Evolutionary conservation across 2,888 invertebrate species (phyloP).

Genomic region (Hedychridium roseum): DNA sequence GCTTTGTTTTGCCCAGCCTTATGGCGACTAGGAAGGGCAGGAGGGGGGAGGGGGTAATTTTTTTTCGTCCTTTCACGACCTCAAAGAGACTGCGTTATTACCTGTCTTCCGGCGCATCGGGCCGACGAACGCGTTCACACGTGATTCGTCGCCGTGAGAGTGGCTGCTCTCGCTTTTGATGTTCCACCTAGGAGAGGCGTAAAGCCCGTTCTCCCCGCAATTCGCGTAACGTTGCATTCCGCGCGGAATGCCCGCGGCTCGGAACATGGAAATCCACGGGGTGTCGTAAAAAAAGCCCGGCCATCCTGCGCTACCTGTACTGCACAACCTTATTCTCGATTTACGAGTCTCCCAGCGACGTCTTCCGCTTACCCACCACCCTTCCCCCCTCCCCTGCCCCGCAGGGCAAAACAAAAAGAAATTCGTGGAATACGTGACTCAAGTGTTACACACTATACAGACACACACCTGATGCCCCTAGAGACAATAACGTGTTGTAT

Average conservation of each 20-base stretch:
- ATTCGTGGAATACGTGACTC: no score
- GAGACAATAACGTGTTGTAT: no score
- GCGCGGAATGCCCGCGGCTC: not conserved
- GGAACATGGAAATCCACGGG: constrained; percentile 2
- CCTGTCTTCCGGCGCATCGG: constrained; percentile 1
- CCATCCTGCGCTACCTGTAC: no score
- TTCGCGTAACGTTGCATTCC: constrained; percentile 2
- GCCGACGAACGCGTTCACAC: constrained; percentile 1
- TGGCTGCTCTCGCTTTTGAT: constrained; percentile 4
- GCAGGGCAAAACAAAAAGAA: no score
- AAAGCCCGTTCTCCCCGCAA: not conserved
- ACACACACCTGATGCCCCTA: no score
- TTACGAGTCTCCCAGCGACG: no score
- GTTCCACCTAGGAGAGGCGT: not conserved
- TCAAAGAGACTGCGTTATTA: not conserved
- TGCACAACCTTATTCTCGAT: no score
- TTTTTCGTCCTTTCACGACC: not conserved
- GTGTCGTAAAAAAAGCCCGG: not conserved
- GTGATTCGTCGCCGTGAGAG: not conserved
- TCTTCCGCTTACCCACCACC: no score
- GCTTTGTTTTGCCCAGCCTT: no score
- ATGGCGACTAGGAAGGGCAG: not conserved
- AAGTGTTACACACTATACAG: no score
- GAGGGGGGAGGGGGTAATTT: not conserved
- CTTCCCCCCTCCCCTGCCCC: no score